Percentiles rank a stretch among this genome's conserved stretches.
Evolutionary conservation across 2,888 invertebrate genomes (phyloP).

Genomic region (Aleiodes alternator): DNA sequence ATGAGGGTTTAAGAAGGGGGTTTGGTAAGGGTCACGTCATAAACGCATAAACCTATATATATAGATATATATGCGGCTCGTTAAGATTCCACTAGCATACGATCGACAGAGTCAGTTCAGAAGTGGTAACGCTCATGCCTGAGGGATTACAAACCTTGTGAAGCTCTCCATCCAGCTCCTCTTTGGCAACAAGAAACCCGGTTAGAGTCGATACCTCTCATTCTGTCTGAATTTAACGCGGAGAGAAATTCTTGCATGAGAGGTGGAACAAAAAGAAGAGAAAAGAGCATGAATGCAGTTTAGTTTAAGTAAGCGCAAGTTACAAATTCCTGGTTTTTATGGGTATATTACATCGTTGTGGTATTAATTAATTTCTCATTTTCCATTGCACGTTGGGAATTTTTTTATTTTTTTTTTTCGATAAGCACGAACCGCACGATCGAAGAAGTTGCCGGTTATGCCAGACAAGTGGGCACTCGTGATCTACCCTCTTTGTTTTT

Average conservation of each 20-base stretch:
- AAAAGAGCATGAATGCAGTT: too few species aligned
- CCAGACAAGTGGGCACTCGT: constrained; percentile 48
- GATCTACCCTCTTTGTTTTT: constrained; percentile 25
- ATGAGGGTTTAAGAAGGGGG: background rate
- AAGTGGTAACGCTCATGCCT: constrained; percentile 30
- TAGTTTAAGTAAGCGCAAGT: background rate
- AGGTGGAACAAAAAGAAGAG: background rate
- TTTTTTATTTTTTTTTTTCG: constrained; percentile 22
- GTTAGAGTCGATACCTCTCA: constrained; percentile 29
- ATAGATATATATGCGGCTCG: background rate
- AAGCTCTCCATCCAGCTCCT: background rate
- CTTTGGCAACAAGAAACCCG: constrained; percentile 31
- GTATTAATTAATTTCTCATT: constrained; percentile 30
- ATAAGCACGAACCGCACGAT: constrained; percentile 48
- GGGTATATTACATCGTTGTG: constrained; percentile 5
- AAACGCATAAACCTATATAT: background rate
- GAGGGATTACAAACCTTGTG: constrained; percentile 6
- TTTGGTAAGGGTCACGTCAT: background rate
- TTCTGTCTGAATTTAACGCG: constrained; percentile 5
- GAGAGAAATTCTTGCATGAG: background rate
- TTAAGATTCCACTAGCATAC: constrained; percentile 31
- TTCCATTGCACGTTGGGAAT: constrained; percentile 45
- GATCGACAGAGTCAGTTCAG: constrained; percentile 30
- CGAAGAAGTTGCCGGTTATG: constrained; percentile 43
- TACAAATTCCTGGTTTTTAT: constrained; percentile 6